Percentiles rank a stretch among this genome's conserved stretches.
These are phyloP conservation scores for Periphyllus acericola DNA, from an alignment of 2,888 invertebrate species.

Conservation along the genomic window DNA sequence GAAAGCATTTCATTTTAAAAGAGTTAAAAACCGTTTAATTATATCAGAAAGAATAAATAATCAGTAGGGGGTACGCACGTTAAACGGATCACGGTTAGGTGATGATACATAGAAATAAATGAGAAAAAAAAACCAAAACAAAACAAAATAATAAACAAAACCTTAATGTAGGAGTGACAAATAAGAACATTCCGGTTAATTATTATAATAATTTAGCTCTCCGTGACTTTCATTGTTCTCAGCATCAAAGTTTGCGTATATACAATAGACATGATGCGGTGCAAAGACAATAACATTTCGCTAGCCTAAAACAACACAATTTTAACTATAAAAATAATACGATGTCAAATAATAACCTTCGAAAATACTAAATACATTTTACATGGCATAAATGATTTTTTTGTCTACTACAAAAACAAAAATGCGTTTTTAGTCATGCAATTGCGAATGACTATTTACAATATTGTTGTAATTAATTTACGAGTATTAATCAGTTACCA, in stretches of 20 bases:
- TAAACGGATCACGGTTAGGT: background rate
- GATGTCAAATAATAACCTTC: conserved; percentile 22
- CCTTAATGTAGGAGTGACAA: conserved; percentile 48
- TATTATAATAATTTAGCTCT: conserved; percentile 44
- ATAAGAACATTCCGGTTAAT: conserved; percentile 50
- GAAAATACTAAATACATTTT: background rate
- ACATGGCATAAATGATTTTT: background rate
- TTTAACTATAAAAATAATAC: conserved; percentile 64
- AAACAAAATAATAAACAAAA: conserved; percentile 36
- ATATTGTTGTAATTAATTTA: no score
- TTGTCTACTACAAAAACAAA: background rate
- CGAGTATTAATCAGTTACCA: no score
- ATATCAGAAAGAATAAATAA: no score
- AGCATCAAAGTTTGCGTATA: conserved; percentile 68
- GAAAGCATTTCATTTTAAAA: no score
- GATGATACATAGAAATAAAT: background rate
- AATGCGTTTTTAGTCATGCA: background rate
- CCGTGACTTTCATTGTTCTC: conserved; percentile 45
- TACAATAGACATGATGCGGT: conserved; percentile 82
- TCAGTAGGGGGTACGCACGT: background rate
- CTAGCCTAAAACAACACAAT: conserved; percentile 74
- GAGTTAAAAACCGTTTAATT: no score
- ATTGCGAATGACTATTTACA: no score
- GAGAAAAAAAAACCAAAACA: conserved; percentile 15
- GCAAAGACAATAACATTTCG: conserved; percentile 79